Evolutionary conservation across 1,140 invertebrate species (phyloP), one percentile per base, ranked within the genome.

Genomic region (Platyscapa corneri): DNA sequence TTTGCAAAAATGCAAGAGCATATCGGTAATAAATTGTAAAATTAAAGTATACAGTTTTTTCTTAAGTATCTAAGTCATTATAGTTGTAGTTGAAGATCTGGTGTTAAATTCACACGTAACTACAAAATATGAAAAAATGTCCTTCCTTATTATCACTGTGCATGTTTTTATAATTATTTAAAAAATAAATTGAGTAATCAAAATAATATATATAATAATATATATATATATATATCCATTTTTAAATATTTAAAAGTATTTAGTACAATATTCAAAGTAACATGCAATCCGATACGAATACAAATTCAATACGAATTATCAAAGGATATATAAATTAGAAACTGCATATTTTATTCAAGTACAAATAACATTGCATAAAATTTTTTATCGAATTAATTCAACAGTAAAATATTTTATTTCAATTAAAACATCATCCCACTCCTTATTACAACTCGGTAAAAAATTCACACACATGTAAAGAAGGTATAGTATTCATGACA

Each of bases 181-280:
- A 81, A 64, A 3, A 64, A 27, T 79, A 67, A 67, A 70, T 42
- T 74, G 27, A 3, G 30, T 82, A 72, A 53, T 72, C 1, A 82
- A 82, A 39, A 82, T 20, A 72, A 82, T 72, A 82, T n/a, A n/a
- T n/a, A n/a, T n/a, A n/a, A n/a, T n/a, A n/a, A n/a, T n/a, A n/a
- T n/a, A n/a, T n/a, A n/a, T n/a, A n/a, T n/a, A n/a, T 39, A 72
- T 53, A 34, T 67, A 34, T 67, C 32, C 30, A 49, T 79, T 85
- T 74, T 85, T 37, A 82, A 37, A 64, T 87, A 37, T 74, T 30
- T 86, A 83, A 65, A 65, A 72, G 56, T 70, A 81, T 65, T 20
- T 18, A 49, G 14, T 79, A 65, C 65, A 65, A 39, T 65, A 64
- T 39, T 49, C 14, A 56, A 77, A 77, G 8, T 20, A 75, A 30